A percentile compares a stretch with the other conserved stretches of the same genome.
Evolutionary conservation across 2,797 vertebrate species (phyloP).

Genomic region (Dermochelys coriacea): DNA sequence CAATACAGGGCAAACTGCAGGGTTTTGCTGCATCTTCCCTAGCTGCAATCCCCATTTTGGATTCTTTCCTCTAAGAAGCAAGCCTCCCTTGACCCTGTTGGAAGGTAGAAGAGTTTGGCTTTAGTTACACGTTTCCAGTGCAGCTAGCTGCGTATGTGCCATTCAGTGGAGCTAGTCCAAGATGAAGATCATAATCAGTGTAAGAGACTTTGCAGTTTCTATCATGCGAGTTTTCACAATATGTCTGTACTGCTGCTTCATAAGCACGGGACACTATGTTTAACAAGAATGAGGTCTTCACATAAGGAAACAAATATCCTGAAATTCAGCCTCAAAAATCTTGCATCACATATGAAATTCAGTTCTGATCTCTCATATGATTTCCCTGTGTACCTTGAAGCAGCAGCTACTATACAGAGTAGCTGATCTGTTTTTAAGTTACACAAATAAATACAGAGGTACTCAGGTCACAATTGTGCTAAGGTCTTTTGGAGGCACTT

Average conservation of each 20-base stretch:
- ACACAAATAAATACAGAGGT: neutral
- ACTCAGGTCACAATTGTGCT: neutral
- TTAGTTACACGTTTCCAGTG: neutral
- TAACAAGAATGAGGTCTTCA: neutral
- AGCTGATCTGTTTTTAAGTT: neutral
- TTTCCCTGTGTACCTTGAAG: neutral
- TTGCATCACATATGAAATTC: neutral
- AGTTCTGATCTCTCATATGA: neutral
- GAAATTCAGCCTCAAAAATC: neutral
- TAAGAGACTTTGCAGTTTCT: fast-evolving
- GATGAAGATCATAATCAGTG: neutral
- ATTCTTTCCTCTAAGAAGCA: neutral
- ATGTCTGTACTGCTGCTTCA: neutral
- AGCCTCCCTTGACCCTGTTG: neutral
- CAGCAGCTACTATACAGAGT: neutral
- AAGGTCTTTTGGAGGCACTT: no score
- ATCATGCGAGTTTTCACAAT: neutral
- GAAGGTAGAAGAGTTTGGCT: neutral
- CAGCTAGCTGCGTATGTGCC: neutral
- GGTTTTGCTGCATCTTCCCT: neutral
- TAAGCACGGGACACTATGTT: neutral
- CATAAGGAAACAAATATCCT: neutral
- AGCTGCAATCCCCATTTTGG: neutral
- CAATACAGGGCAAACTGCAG: neutral
- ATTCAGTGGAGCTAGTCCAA: neutral